These are phyloP conservation scores for Lates calcarifer DNA, from an alignment of 2,113 vertebrate species.

Conservation along the genomic window DNA sequence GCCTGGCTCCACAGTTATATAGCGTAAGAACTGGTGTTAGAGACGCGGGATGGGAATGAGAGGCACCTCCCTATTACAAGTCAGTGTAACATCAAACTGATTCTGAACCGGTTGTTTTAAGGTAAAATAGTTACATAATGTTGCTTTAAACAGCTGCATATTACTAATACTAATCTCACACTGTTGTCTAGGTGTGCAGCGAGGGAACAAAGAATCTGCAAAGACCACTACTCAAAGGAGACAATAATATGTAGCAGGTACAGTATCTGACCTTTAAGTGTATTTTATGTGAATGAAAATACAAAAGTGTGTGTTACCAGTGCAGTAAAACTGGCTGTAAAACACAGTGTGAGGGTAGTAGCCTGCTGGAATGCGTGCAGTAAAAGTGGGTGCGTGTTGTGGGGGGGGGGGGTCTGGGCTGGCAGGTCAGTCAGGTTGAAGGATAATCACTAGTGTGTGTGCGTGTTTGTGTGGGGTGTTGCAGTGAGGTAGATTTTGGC, in stretches of 20 bases:
- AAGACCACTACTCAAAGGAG: background rate
- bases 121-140: too few relatives aligned
- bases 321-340: background rate
- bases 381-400: slow-evolving; percentile 1
- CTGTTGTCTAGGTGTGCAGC: background rate
- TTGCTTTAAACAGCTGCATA: background rate
- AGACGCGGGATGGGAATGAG: too few relatives aligned
- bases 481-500: slow-evolving; percentile 29
- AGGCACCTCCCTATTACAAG: too few relatives aligned
- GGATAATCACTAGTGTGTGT: slow-evolving; percentile 36
- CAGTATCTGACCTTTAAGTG: background rate
- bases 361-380: slow-evolving; percentile 57
- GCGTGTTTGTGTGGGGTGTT: too few relatives aligned
- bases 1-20: too few relatives aligned
- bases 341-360: slow-evolving; percentile 20
- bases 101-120: too few relatives aligned
- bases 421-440: slow-evolving; percentile 52
- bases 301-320: background rate
- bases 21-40: too few relatives aligned
- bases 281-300: background rate
- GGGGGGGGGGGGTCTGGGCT: slow-evolving; percentile 10
- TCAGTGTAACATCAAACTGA: too few relatives aligned
- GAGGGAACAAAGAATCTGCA: background rate
- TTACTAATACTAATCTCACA: background rate
- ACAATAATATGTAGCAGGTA: background rate